Percentiles rank a stretch among this genome's conserved stretches.
phyloP scores from a whole-genome alignment of 2,113 vertebrate species.

The Tupaia chinensis region DNA sequence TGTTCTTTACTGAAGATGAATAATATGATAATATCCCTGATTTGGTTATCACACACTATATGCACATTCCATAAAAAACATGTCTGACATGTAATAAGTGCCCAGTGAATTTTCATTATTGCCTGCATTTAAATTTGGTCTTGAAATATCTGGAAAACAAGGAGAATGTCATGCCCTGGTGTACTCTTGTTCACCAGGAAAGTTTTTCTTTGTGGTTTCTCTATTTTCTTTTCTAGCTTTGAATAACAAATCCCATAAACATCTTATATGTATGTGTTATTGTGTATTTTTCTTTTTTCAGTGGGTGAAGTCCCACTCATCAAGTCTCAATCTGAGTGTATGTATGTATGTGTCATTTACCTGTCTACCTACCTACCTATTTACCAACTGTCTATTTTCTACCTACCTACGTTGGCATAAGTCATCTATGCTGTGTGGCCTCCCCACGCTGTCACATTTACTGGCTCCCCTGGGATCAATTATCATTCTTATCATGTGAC shows the following conservation, averaged over 20 bases:
- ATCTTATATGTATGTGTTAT: neutral
- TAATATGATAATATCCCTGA: no score
- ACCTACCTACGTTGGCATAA: no score
- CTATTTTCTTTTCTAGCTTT: neutral
- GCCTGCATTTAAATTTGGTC: neutral
- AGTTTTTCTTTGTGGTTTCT: neutral
- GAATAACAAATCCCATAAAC: neutral
- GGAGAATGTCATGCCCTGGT: neutral
- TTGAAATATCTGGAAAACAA: neutral
- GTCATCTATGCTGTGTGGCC: neutral
- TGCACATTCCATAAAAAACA: no score
- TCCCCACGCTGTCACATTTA: neutral
- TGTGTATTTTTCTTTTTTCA: neutral
- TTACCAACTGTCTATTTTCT: no score
- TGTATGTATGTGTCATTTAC: neutral
- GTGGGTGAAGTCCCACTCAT: neutral
- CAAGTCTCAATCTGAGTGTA: neutral
- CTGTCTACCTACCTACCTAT: neutral
- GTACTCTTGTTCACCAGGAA: neutral
- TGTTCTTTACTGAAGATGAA: no score
- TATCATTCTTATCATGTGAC: no score
- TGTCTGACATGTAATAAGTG: neutral
- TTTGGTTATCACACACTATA: no score
- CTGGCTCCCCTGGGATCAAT: neutral
- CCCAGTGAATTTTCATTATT: neutral